Evolutionary conservation across 2,888 invertebrate species (phyloP), one percentile per base, ranked within the genome.

Genomic region (Sturmia bella): DNA sequence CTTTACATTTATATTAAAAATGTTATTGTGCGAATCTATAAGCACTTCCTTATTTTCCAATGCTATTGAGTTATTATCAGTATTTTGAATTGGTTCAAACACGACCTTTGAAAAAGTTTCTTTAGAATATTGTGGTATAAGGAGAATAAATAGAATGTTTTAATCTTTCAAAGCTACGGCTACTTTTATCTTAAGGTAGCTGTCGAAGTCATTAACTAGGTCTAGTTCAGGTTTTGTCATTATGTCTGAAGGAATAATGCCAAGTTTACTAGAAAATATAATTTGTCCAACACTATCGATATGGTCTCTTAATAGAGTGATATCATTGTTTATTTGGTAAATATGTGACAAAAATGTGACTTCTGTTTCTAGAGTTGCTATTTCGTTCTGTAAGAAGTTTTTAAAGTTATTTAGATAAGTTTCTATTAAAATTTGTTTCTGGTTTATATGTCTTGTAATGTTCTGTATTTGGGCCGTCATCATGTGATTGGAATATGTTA

Each of bases 401-500:
- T 17, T 48, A 5, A 48, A 19, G 6, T 48, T 48, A 48, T 48
- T 48, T 2, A 48, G 11, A 17, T 48, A 48, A 19, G 15, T 17
- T 17, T 17, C 48, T 48, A 48, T 48, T 48, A 19, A 2, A 17
- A 11, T 17, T 11, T 48, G 48, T 48, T 48, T 48, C 17, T 48
- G 63, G 9, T 74, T 84, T 48, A 85, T 83, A 37, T 84, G 84
- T 13, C 50, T 72, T 1, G 83, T 84, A 41, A 85, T 84, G 50
- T 84, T 85, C n/a, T 72, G 72, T 32, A 84, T 85, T 82, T 84
- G 84, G 4, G 27, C 24, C 21, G 45, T 45, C 45, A 24, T 37
- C 3, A 63, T 21, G 45, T 19, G 24, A 5, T 43, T 77, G 21
- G 73, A 19, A 43, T 52, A 45, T 77, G 70, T 74, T 37, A 73